Evolutionary conservation across 2,888 invertebrate genomes (phyloP).

Genomic region (Morpho deidamia): DNA sequence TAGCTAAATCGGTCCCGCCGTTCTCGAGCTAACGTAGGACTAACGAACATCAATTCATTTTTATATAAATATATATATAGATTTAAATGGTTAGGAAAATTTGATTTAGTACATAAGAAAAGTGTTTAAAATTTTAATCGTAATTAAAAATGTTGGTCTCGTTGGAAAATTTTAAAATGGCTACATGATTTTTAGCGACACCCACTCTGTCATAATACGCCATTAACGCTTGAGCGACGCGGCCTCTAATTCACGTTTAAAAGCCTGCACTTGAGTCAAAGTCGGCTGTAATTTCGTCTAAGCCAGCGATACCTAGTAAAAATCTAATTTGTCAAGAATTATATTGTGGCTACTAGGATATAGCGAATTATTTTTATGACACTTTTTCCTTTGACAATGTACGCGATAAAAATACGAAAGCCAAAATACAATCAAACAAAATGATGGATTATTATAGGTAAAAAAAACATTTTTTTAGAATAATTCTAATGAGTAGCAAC

Average conservation of each 20-base stretch:
- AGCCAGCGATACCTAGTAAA: constrained; percentile 68
- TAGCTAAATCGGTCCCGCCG: no score
- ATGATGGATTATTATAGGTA: not conserved
- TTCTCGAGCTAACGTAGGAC: no score
- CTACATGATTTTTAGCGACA: constrained; percentile 63
- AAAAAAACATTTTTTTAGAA: not conserved
- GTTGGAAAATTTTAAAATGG: constrained; percentile 42
- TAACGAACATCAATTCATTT: no score
- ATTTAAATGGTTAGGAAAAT: no score
- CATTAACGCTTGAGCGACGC: constrained; percentile 68
- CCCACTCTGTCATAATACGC: constrained; percentile 71
- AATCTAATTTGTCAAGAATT: constrained; percentile 75
- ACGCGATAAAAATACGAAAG: constrained; percentile 1
- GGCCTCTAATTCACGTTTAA: constrained; percentile 74
- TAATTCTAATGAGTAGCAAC: not conserved
- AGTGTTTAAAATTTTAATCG: constrained; percentile 1
- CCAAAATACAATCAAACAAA: not conserved
- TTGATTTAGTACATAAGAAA: not conserved
- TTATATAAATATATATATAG: no score
- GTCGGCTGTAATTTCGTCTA: constrained; percentile 74
- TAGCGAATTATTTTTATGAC: constrained; percentile 23
- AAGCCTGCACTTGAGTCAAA: constrained; percentile 76
- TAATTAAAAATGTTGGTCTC: constrained; percentile 6
- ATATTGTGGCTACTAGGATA: constrained; percentile 49
- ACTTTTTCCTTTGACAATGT: not conserved